phyloP scores from a whole-genome alignment of 2,888 invertebrate genomes.

The Cephus pygmeus region DNA sequence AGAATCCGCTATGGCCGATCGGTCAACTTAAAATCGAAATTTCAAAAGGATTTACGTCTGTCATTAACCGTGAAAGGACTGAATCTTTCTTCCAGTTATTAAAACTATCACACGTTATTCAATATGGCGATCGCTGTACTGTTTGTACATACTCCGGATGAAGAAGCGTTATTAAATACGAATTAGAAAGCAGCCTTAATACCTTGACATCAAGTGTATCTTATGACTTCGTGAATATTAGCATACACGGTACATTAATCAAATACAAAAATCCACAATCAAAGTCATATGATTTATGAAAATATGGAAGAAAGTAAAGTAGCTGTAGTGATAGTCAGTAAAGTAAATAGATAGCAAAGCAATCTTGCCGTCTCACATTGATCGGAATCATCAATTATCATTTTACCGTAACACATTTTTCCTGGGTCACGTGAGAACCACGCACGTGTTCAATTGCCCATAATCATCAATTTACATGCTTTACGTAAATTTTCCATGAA shows the following conservation, averaged over 20 bases:
- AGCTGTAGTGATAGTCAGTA: not conserved
- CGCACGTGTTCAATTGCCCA: not conserved
- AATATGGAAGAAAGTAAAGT: not conserved
- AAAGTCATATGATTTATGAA: not conserved
- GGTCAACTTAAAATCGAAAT: not conserved
- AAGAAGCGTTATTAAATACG: not conserved
- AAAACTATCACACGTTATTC: not conserved
- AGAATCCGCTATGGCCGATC: not conserved
- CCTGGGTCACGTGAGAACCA: not conserved
- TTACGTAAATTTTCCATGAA: slow-evolving; percentile 15
- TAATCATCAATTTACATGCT: not conserved
- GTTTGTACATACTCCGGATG: not conserved
- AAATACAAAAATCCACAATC: not conserved
- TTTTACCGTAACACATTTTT: not conserved
- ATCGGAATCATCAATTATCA: not conserved
- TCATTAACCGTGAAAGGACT: not conserved
- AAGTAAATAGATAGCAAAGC: not conserved
- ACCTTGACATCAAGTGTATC: not conserved
- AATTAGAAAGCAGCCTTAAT: slow-evolving; percentile 3
- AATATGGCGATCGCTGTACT: not conserved
- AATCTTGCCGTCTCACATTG: not conserved
- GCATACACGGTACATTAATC: not conserved
- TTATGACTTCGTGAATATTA: not conserved
- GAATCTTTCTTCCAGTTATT: not conserved
- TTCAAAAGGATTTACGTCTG: not conserved